phyloP scores from a whole-genome alignment of 2,113 vertebrate species.

The Corynorhinus townsendii region DNA sequence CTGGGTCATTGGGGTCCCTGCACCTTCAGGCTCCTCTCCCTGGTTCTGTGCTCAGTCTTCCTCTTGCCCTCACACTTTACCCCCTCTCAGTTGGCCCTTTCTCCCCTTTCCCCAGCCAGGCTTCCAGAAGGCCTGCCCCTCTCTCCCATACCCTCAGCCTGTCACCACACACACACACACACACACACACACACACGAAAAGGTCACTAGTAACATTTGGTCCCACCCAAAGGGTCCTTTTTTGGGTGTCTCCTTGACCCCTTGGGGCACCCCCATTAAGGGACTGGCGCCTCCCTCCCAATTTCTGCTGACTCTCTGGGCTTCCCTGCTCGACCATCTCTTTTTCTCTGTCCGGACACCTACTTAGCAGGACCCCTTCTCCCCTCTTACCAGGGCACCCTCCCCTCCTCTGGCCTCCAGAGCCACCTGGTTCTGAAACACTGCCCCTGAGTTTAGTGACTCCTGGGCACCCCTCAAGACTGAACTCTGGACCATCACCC shows the following conservation, averaged over 20 bases:
- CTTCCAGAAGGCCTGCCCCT: neutral
- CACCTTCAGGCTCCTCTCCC: neutral
- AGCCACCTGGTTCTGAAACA: neutral
- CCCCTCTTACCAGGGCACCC: no score
- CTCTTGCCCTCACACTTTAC: no score
- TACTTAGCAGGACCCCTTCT: neutral
- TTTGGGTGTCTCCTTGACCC: neutral
- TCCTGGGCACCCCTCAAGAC: neutral
- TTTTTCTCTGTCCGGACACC: neutral
- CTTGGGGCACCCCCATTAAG: neutral
- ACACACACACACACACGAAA: neutral
- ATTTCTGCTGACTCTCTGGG: neutral
- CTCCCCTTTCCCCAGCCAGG: neutral
- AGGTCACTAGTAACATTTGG: neutral
- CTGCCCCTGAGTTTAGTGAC: neutral
- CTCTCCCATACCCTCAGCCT: neutral
- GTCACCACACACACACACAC: neutral
- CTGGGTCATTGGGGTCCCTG: accelerated
- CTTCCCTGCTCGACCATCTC: neutral
- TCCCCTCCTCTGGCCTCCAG: neutral
- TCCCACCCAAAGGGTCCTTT: neutral
- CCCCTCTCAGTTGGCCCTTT: neutral
- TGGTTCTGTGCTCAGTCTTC: neutral
- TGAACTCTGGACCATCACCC: neutral
- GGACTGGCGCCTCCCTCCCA: neutral